A percentile compares a stretch with the other conserved stretches of the same genome.
These are phyloP conservation scores for Euura lappo DNA, from an alignment of 1,140 invertebrate species.

Conservation along the genomic window DNA sequence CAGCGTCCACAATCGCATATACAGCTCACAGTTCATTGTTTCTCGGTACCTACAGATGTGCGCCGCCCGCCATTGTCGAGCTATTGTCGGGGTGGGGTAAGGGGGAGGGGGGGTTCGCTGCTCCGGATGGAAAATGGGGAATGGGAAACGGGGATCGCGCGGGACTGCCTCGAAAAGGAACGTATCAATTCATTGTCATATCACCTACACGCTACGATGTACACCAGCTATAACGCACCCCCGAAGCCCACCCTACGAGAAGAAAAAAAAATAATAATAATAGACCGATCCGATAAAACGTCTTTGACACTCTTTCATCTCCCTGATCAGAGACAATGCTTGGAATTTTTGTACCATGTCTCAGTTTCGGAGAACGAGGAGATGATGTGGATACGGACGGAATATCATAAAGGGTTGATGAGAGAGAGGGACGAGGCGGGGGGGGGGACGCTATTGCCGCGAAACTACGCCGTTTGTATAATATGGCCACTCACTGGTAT, in stretches of 20 bases:
- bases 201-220: slow-evolving; percentile 31
- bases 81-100: slow-evolving; percentile 33
- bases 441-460: background rate
- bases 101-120: slow-evolving; percentile 26
- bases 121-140: slow-evolving; percentile 16
- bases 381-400: too few relatives aligned
- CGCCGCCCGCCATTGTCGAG: slow-evolving; percentile 47
- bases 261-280: too few relatives aligned
- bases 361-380: too few relatives aligned
- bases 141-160: slow-evolving; percentile 6
- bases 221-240: background rate
- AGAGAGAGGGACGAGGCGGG: background rate
- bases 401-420: too few relatives aligned
- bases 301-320: too few relatives aligned
- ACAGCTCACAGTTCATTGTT: slow-evolving; percentile 52
- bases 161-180: slow-evolving; percentile 42
- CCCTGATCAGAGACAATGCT: too few relatives aligned
- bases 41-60: slow-evolving; percentile 50
- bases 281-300: too few relatives aligned
- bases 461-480: background rate
- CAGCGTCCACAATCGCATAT: slow-evolving; percentile 52
- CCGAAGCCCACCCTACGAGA: too few relatives aligned
- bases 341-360: background rate
- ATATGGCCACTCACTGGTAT: background rate
- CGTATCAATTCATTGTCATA: slow-evolving; percentile 51